Conservation (phyloP, 2,797 vertebrate genomes). For the Acipenser oxyrinchus region DNA sequence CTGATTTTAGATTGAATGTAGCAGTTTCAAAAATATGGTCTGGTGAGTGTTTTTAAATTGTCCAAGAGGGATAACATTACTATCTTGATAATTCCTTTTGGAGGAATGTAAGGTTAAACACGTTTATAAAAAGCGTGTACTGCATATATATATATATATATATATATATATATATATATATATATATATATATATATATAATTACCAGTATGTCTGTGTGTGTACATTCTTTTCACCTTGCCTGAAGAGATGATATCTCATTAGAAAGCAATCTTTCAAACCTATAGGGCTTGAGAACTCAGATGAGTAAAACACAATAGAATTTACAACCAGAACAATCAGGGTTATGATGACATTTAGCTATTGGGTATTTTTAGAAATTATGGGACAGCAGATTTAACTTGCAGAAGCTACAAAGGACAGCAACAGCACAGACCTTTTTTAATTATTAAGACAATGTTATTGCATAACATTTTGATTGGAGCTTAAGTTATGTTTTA, state of each 20-base stretch:
- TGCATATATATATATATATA: no score
- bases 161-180: no score
- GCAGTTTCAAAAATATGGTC: no score
- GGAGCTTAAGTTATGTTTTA: no score
- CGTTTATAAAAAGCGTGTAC: no score
- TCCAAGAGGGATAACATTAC: no score
- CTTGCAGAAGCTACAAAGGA: neutral
- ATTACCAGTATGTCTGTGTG: neutral
- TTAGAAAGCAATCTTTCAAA: slow-evolving; percentile 6
- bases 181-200: neutral
- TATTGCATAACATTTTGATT: neutral
- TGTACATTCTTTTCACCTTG: neutral
- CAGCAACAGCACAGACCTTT: neutral
- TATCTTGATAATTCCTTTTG: neutral
- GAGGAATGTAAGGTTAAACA: no score
- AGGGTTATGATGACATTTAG: neutral
- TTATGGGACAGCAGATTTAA: neutral
- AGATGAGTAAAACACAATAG: slow-evolving; percentile 1
- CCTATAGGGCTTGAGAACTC: slow-evolving; percentile 1
- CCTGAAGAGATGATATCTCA: neutral
- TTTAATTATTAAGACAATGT: neutral
- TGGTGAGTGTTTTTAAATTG: no score
- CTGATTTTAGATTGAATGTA: no score
- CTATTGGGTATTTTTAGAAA: slow-evolving; percentile 2
- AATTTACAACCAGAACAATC: neutral